phyloP scores from a whole-genome alignment of 2,888 invertebrate species.

The Dioctria linearis region DNA sequence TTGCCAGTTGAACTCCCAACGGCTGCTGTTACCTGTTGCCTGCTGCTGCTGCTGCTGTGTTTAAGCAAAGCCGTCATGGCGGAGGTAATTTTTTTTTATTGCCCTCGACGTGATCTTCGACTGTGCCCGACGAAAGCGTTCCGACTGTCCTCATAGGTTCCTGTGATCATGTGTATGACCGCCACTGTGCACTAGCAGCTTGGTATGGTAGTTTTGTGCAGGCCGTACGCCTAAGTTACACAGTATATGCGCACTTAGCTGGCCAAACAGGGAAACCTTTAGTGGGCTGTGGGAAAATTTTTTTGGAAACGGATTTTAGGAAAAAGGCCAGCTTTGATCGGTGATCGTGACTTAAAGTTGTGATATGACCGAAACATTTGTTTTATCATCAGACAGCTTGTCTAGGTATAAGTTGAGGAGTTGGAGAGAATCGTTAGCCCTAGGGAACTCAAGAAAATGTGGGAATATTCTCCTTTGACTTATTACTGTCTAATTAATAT shows the following conservation, averaged over 20 bases:
- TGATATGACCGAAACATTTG: background rate
- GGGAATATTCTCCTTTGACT: conserved; percentile 23
- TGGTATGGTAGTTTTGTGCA: conserved; percentile 28
- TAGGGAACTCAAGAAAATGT: conserved; percentile 34
- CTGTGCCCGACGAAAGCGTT: conserved; percentile 15
- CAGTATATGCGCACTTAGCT: background rate
- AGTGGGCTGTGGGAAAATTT: conserved; percentile 50
- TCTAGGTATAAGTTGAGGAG: conserved; percentile 1
- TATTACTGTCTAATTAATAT: conserved; percentile 29
- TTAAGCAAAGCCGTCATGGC: conserved; percentile 48
- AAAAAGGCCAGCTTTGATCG: background rate
- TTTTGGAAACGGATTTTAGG: conserved; percentile 40
- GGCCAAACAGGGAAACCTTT: background rate
- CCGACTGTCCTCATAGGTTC: conserved; percentile 24
- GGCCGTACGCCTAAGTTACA: conserved; percentile 26
- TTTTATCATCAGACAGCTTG: conserved; percentile 29
- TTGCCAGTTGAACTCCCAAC: conserved; percentile 40
- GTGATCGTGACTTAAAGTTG: conserved; percentile 35
- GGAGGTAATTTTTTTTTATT: conserved; percentile 55
- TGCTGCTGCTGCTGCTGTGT: background rate
- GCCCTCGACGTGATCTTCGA: conserved; percentile 50
- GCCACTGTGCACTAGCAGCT: background rate
- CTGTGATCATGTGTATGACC: conserved; percentile 5
- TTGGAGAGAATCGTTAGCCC: background rate
- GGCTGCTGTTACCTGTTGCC: background rate